Conservation (phyloP, 2,113 vertebrate species). For the Protobothrops flavoviridis region DNA sequence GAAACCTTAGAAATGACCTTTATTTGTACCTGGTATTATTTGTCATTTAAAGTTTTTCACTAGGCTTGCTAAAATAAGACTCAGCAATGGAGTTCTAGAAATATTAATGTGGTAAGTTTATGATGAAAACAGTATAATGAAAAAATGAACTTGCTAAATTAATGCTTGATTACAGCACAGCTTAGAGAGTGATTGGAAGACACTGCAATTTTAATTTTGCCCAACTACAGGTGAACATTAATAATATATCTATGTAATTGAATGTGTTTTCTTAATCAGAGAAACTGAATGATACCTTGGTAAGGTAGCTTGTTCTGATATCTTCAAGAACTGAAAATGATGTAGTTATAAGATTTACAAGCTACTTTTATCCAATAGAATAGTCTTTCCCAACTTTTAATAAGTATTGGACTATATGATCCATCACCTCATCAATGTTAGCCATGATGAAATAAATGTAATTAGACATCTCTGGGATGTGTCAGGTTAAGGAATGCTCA, state of each 20-base stretch:
- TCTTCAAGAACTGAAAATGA: slow-evolving; percentile 38
- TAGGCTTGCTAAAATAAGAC: slow-evolving; percentile 28
- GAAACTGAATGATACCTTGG: slow-evolving; percentile 57
- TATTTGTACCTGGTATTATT: slow-evolving; percentile 1
- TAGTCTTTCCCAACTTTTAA: background rate
- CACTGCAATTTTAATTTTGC: slow-evolving; percentile 65
- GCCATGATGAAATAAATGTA: background rate
- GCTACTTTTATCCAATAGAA: background rate
- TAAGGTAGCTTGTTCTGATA: slow-evolving; percentile 48
- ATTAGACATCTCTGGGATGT: too few species aligned
- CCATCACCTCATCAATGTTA: background rate
- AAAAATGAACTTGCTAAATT: slow-evolving; percentile 73
- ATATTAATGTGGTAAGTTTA: slow-evolving; percentile 63
- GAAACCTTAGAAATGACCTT: slow-evolving; percentile 24
- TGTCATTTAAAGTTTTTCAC: background rate
- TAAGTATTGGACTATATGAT: background rate
- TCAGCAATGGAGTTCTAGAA: slow-evolving; percentile 46
- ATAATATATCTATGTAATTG: slow-evolving; percentile 62
- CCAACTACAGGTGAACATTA: slow-evolving; percentile 61
- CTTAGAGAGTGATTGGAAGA: slow-evolving; percentile 61
- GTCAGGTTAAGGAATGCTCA: background rate
- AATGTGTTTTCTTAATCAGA: slow-evolving; percentile 63
- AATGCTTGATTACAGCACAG: slow-evolving; percentile 61
- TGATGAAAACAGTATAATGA: slow-evolving; percentile 69
- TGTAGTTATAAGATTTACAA: slow-evolving; percentile 14